Evolutionary conservation across 2,888 invertebrate species (phyloP), one percentile per base, ranked within the genome.

Genomic region (Chymomyza caudatula): DNA sequence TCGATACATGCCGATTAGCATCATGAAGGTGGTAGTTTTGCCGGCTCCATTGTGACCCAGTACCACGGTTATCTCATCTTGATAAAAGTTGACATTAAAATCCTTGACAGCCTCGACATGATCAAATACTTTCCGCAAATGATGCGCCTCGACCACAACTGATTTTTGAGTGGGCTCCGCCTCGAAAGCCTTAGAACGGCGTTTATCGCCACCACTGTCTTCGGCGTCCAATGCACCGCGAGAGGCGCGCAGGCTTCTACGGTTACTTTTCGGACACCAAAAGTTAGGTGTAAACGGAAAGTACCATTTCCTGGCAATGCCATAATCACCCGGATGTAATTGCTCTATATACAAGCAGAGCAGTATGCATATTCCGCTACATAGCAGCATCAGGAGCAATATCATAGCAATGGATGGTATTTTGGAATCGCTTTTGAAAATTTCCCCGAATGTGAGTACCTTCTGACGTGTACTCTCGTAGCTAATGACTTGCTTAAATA

Each of bases 21-120:
- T 96, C 1, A 95, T 95, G 92, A 97, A 96, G 1, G 96, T 95
- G 0, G 97, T 97, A 0, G 96, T 96, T 91, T 97, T 97, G 11
- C 97, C 97, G 59, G 97, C 96, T 1, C 97, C 97, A 60, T 87
- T 88, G 64, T 95, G 94, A 0, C 95, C 95, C 20, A 96, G 90
- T 15, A 95, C 87, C 5, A 95, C 96, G 0, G 96, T 96, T 71
- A 97, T 96, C 91, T 98, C 96, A 65, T 95, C 94, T 84, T 95
- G 94, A 86, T 95, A 97, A 92, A 97, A 94, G 77, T 95, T 95
- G 63, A 97, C 79, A 17, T 92, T 92, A 58, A 96, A 90, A 73
- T 94, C 92, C 65, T 93, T 91, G 0, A 95, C 94, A 0, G 93
- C 94, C 3, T 90, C 79, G 84, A 87, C 91, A 2, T 87, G 89